These are phyloP conservation scores for Pyrgus malvae DNA, from an alignment of 2,888 invertebrate genomes.

Conservation along the genomic window DNA sequence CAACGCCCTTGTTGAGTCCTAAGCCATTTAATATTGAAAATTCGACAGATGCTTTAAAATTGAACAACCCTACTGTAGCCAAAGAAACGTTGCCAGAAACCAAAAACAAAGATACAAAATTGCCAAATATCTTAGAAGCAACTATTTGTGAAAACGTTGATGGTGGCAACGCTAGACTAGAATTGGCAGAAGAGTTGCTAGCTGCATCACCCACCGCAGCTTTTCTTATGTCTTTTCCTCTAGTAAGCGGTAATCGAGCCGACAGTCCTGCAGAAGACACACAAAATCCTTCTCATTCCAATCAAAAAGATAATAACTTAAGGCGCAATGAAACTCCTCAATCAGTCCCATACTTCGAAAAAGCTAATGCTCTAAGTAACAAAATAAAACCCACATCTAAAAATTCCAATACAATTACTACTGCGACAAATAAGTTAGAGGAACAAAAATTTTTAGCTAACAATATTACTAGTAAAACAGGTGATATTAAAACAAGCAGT, in stretches of 20 bases:
- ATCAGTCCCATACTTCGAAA: slow-evolving; percentile 50
- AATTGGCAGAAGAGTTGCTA: slow-evolving; percentile 77
- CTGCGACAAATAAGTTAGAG: slow-evolving; percentile 46
- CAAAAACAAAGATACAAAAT: slow-evolving; percentile 64
- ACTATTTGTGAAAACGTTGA: slow-evolving; percentile 67
- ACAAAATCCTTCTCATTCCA: slow-evolving; percentile 43
- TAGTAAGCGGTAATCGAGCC: slow-evolving; percentile 83
- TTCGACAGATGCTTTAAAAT: neutral
- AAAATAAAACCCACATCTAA: slow-evolving; percentile 49
- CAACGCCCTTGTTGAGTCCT: slow-evolving; percentile 13
- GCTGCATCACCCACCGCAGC: slow-evolving; percentile 88
- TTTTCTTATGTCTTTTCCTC: slow-evolving; percentile 87
- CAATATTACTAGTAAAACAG: slow-evolving; percentile 43
- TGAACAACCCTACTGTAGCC: neutral
- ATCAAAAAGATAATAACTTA: slow-evolving; percentile 41
- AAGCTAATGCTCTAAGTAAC: slow-evolving; percentile 39
- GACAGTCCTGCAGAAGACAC: slow-evolving; percentile 73
- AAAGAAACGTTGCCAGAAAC: slow-evolving; percentile 35
- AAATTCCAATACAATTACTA: slow-evolving; percentile 37
- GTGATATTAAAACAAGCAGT: slow-evolving; percentile 43
- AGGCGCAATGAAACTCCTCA: slow-evolving; percentile 45
- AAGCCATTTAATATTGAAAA: slow-evolving; percentile 35
- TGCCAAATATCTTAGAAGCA: slow-evolving; percentile 64
- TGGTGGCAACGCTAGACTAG: slow-evolving; percentile 81
- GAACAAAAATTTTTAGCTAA: slow-evolving; percentile 51